Evolutionary conservation across 2,888 invertebrate genomes (phyloP), one percentile per base, ranked within the genome.

Genomic region (Lottia scabra): DNA sequence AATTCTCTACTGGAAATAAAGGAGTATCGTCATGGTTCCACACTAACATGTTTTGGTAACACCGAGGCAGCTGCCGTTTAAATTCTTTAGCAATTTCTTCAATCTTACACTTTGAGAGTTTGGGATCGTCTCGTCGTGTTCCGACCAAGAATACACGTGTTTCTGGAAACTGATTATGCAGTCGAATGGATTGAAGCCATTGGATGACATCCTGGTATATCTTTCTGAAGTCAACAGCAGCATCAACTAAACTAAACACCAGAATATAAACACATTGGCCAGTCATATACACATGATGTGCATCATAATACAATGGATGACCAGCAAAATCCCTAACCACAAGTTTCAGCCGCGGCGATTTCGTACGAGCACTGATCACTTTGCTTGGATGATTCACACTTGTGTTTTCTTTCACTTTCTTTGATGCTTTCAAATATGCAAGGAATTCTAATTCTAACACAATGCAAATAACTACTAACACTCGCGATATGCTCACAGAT

Each of bases 221-320:
- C 23, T 27, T 10, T n/a, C 71, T 67, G 63, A 77, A 78, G 56
- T 78, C 73, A 23, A 68, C 69, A 13, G 72, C 73, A 4, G 79
- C 81, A 43, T 81, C 81, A 30, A 75, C 72, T n/a, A 80, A 45
- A 65, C 73, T 78, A 65, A 81, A 81, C 56, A 78, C 79, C 19
- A 80, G 72, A 23, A 81, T 27, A 67, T 80, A 81, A 6, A 81
- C 70, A 64, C 76, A 76, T 64, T 80, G 78, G 2, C 77, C 81
- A 44, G 77, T 75, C 81, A 81, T 81, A 71, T 80, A 80, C 38
- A 81, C 72, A 67, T 81, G 81, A 56, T 81, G 79, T 0, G 76
- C 75, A n/a, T 76, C 74, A 72, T 81, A 78, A 64, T 81, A 81
- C 12, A 81, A 68, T 0, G 79, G 79, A 63, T 80, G 81, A 13